A percentile compares a stretch with the other conserved stretches of the same genome.
Evolutionary conservation across 1,140 invertebrate genomes (phyloP).

Genomic region (Caerostris darwini): DNA sequence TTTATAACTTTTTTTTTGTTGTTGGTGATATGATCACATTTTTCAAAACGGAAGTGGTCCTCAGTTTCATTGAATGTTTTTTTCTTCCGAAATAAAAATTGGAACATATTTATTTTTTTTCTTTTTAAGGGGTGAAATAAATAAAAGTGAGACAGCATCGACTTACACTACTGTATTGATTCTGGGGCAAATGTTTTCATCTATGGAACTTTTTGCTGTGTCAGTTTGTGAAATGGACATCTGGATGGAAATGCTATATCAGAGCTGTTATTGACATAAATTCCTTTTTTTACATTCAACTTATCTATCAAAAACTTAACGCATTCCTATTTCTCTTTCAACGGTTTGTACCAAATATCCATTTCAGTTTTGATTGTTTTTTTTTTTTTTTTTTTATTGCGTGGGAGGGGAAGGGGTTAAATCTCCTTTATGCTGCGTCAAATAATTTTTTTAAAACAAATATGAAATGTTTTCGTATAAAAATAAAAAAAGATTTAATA

Average conservation of each 20-base stretch:
- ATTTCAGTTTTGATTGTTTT: neutral
- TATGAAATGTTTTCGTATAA: too few relatives aligned
- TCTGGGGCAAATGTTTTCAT: neutral
- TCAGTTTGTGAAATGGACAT: neutral
- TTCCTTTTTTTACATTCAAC: neutral
- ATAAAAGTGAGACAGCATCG: neutral
- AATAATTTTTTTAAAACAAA: too few relatives aligned
- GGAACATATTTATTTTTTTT: neutral
- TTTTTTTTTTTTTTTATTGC: too few relatives aligned
- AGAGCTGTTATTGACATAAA: neutral
- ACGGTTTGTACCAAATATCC: neutral
- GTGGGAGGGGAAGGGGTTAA: too few relatives aligned
- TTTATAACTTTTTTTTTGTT: too few relatives aligned
- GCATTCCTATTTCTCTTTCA: conserved; percentile 22
- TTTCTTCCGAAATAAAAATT: neutral
- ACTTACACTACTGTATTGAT: neutral
- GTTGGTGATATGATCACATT: neutral
- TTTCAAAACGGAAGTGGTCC: neutral
- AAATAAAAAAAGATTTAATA: too few relatives aligned
- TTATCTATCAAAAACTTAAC: conserved; percentile 33
- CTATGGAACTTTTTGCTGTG: neutral
- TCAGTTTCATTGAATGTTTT: neutral
- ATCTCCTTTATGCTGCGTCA: too few relatives aligned
- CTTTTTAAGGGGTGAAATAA: neutral
- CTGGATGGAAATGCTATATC: neutral